Percentiles rank a stretch among this genome's conserved stretches.
Conservation (phyloP, 2,888 invertebrate species). For the Augiades crinisus region DNA sequence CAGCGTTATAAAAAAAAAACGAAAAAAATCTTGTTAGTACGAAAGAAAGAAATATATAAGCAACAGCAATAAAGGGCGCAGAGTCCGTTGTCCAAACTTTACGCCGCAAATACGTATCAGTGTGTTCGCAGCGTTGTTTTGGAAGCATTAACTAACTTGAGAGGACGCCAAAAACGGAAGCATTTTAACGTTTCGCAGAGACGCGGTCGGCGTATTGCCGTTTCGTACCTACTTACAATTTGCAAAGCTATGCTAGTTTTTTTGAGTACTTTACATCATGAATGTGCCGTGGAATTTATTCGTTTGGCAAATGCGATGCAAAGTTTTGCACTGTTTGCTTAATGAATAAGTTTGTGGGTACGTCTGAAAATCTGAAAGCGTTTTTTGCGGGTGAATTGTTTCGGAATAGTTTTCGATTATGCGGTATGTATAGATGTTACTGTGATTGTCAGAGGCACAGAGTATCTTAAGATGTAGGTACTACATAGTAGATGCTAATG, state of each 20-base stretch:
- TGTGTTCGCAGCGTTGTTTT: conserved; percentile 65
- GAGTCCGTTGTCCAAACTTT: conserved; percentile 37
- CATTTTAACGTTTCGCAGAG: conserved; percentile 61
- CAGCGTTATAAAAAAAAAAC: no score
- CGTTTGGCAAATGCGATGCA: conserved; percentile 11
- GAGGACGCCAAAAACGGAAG: conserved; percentile 75
- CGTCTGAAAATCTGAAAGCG: not conserved
- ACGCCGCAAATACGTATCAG: conserved; percentile 37
- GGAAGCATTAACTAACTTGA: conserved; percentile 77
- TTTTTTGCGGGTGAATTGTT: not conserved
- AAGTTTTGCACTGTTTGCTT: conserved; percentile 1
- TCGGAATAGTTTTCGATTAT: not conserved
- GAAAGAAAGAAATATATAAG: no score
- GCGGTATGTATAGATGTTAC: no score
- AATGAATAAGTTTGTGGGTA: not conserved
- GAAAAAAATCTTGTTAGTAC: conserved; percentile 15
- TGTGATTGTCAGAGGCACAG: no score
- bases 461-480: no score
- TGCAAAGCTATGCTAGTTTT: conserved; percentile 38
- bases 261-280: conserved; percentile 25
- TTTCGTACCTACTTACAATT: conserved; percentile 51
- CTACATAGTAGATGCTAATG: no score
- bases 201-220: conserved; percentile 56
- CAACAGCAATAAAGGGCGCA: conserved; percentile 27
- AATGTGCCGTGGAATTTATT: conserved; percentile 22